Evolutionary conservation across 2,113 vertebrate genomes (phyloP).

Genomic region (Rynchops niger): DNA sequence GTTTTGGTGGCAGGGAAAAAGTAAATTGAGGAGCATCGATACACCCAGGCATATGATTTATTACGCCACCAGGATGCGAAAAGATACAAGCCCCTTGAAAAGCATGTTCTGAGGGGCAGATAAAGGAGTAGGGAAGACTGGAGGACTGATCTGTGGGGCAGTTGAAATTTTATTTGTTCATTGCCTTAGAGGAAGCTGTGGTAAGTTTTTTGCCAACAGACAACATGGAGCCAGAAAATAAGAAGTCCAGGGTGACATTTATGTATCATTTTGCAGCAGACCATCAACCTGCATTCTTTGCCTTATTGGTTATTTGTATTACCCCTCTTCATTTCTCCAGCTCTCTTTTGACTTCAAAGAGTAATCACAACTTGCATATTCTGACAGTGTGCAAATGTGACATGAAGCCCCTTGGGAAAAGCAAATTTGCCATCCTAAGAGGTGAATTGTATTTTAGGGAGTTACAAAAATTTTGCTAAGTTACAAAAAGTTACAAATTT

Average conservation of each 20-base stretch:
- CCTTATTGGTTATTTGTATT: neutral
- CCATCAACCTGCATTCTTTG: neutral
- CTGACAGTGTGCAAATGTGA: neutral
- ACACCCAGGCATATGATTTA: neutral
- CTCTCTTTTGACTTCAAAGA: neutral
- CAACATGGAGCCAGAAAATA: neutral
- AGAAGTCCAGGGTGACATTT: neutral
- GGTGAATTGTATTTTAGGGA: neutral
- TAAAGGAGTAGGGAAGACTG: neutral
- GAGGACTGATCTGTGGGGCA: neutral
- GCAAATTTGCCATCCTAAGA: neutral
- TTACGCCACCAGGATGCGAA: neutral
- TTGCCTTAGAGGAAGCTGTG: neutral
- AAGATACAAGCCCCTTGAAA: neutral
- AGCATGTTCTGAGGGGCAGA: neutral
- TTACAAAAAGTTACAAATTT: neutral
- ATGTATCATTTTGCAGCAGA: neutral
- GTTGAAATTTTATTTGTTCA: neutral
- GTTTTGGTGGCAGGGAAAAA: neutral
- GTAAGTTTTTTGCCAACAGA: neutral
- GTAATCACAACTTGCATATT: neutral
- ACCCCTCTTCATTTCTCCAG: neutral
- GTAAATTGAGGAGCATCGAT: neutral
- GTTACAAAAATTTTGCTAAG: neutral
- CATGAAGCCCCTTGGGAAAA: neutral